Percentiles rank a stretch among this genome's conserved stretches.
Evolutionary conservation across 2,113 vertebrate species (phyloP).

Genomic region (Salvelinus sp.): DNA sequence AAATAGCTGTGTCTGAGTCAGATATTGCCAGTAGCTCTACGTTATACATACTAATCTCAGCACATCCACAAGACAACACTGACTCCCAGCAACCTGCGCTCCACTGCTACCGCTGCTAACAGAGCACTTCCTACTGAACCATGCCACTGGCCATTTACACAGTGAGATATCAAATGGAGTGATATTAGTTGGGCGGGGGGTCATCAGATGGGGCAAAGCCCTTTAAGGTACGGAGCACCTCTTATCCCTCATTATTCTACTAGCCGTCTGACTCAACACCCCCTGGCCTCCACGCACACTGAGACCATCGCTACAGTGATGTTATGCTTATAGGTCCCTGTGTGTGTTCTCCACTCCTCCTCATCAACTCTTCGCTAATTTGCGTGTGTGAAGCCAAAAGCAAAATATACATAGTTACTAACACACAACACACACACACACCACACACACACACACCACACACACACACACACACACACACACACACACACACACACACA

Average conservation of each 20-base stretch:
- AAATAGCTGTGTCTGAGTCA: background rate
- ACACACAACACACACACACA: background rate
- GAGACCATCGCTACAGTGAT: too few species aligned
- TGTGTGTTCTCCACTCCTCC: too few species aligned
- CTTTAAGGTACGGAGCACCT: background rate
- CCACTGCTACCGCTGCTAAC: background rate
- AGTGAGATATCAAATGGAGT: background rate
- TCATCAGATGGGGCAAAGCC: background rate
- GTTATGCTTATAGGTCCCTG: too few species aligned
- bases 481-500: background rate
- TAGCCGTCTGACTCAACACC: background rate
- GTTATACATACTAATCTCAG: background rate
- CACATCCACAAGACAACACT: background rate
- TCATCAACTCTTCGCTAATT: too few species aligned
- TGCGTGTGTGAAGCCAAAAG: background rate
- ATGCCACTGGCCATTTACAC: background rate
- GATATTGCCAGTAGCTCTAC: background rate
- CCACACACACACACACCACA: background rate
- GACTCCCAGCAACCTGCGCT: background rate
- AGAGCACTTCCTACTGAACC: background rate
- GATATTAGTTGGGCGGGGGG: background rate
- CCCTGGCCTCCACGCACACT: background rate
- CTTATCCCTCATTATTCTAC: background rate
- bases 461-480: background rate
- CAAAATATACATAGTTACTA: conserved; percentile 1